A percentile compares a stretch with the other conserved stretches of the same genome.
Conservation (phyloP, 35 echinoderm and acorn worm genomes). For the Heliocidaris erythrogramma region DNA sequence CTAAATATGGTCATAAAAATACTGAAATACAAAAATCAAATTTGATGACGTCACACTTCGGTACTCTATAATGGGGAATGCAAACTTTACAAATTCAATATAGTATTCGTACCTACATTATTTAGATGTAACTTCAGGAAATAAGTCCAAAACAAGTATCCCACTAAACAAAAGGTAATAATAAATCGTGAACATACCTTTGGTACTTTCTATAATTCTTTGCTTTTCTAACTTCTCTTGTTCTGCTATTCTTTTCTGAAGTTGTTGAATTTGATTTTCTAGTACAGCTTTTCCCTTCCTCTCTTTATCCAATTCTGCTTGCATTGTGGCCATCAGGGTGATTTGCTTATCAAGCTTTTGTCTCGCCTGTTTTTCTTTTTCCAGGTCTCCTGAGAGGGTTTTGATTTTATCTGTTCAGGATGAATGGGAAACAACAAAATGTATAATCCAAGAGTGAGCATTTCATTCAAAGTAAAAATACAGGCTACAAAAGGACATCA, state of each 20-base stretch:
- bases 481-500: background rate
- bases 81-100: no score
- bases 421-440: background rate
- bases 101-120: no score
- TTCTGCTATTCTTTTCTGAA: background rate
- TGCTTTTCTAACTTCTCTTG: slow-evolving; percentile 19
- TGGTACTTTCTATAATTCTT: background rate
- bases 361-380: background rate
- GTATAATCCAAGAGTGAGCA: background rate
- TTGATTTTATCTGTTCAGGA: background rate
- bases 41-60: no score
- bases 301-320: background rate
- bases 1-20: no score
- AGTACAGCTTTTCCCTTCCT: background rate
- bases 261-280: background rate
- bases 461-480: background rate
- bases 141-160: background rate
- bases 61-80: no score
- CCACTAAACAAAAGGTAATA: background rate
- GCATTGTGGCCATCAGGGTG: background rate
- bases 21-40: no score
- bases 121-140: no score
- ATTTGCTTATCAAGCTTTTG: slow-evolving; percentile 4
- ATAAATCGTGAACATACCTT: background rate
- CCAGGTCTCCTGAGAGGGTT: background rate